Base-by-base conservation (phyloP, 2,113 vertebrate species). In the Myotis yumanensis region DNA sequence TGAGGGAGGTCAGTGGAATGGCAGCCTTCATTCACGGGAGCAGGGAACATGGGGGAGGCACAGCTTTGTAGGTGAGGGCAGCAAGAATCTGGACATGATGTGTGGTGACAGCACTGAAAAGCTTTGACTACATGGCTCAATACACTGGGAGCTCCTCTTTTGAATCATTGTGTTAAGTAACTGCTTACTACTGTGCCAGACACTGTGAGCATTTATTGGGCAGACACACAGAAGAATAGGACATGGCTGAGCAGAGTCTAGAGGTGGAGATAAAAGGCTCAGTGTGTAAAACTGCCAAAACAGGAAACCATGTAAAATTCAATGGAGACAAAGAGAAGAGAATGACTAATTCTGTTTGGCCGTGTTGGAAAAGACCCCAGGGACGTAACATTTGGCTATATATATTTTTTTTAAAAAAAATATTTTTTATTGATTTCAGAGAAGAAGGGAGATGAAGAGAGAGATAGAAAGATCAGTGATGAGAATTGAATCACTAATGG, bases 61-160 rank as follows among this genome's bases (percentile, higher is more conserved):
- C 3, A 68, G 11, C 9, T 48, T 43, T 62, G 62, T 6, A 25
- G 20, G 40, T 57, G 30, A 92, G 18, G 14, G 3, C 2, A 35
- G 17, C 7, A 20, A 71, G 0, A 0, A 43, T 28, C 3, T 69
- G 54, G 17, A 22, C 12, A 40, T 1, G 1, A 0, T 40, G 30
- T 20, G 11, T 8, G 23, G 87, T 5, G 30, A 79, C 0, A 5
- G 17, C 7, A 32, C 35, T 76, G 40, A 69, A 79, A 32, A 30
- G 32, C 23, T 18, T 11, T 80, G 52, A 86, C 25, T 28, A 3
- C 0, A 0, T 3, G 15, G 52, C 28, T 48, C 40, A 11, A 1
- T 2, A 40, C 20, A 48, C 15, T 14, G 35, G 25, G 5, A 54
- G 23, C 8, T 66, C 37, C 57, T 54, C 51, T 40, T 68, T 51